Evolutionary conservation across 2,888 invertebrate genomes (phyloP), one percentile per base, ranked within the genome.

Genomic region (Colostygia pectinataria): DNA sequence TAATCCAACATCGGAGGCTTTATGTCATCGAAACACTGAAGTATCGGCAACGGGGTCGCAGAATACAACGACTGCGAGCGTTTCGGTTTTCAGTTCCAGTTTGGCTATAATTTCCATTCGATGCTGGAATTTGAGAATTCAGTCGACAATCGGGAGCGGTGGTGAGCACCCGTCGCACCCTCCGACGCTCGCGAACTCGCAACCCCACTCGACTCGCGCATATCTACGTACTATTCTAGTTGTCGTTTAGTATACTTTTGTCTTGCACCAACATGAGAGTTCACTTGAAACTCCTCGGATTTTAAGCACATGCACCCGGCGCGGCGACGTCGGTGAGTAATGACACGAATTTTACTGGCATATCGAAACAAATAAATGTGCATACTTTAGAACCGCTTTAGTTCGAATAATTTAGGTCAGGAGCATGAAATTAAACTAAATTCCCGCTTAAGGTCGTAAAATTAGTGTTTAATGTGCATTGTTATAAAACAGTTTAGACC

Each of bases 251-350:
- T 29, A 48, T 40, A 46, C 18, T 45, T 38, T 24, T 48, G 23
- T 38, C 7, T 12, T 18, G 9, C 0, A 40, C 15, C 24, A 27
- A 53, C 61, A 63, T 38, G 32, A 34, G 39, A 45, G 20, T 20
- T 5, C 20, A 25, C 28, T 32, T 41, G 50, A 28, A 56, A 53
- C 33, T 42, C 15, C 36, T 23, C 40, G 52, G 50, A 51, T 48
- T 44, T 32, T 50, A 51, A 66, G 69, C n/a, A n/a, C n/a, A n/a
- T 74, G 67, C 59, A 65, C 67, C 65, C 50, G 53, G 18, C 32
- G 18, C 25, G 14, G 27, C 33, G 29, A n/a, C 24, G 63, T 57
- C 50, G 77, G 80, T 80, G 59, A 80, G 79, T 77, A 63, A 66
- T 62, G 54, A 46, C 50, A 65, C 57, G 55, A 58, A 46, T 53